Conservation (phyloP, 2,888 invertebrate genomes). For the Catocala sponsa region DNA sequence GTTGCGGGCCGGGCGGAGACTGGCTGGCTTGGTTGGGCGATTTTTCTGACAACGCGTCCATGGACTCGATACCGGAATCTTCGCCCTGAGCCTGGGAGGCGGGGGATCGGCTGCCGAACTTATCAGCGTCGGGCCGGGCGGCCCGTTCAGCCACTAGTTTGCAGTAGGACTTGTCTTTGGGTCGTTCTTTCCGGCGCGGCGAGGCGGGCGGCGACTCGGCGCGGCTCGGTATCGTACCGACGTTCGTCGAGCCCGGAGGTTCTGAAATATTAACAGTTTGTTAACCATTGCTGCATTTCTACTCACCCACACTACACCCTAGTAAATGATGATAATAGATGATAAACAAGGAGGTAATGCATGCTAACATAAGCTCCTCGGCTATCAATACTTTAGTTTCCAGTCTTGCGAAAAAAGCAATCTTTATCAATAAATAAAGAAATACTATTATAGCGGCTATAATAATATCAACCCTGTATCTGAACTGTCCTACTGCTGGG, state of each 20-base stretch:
- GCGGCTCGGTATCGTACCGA: conserved; percentile 87
- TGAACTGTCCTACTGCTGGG: no score
- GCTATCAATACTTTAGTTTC: no score
- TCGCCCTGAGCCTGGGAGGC: conserved; percentile 91
- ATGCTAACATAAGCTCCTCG: no score
- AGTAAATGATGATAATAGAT: no score
- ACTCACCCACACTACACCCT: no score
- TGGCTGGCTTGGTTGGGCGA: conserved; percentile 95
- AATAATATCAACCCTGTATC: no score
- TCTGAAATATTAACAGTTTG: conserved; percentile 62
- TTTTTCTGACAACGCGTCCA: conserved; percentile 97
- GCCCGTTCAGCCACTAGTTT: conserved; percentile 86
- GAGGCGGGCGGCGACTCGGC: conserved; percentile 74
- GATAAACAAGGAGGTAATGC: no score
- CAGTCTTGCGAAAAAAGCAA: no score
- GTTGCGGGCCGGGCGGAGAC: conserved; percentile 88
- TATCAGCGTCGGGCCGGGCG: conserved; percentile 64
- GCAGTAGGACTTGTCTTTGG: conserved; percentile 87
- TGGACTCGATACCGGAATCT: conserved; percentile 97
- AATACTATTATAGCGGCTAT: no score
- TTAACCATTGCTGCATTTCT: not conserved
- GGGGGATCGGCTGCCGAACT: conserved; percentile 81
- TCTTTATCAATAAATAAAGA: no score
- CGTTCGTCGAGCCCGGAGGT: conserved; percentile 90
- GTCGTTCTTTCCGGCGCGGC: conserved; percentile 75